phyloP scores from a whole-genome alignment of 1,140 invertebrate genomes.

The Lethrus apterus region DNA sequence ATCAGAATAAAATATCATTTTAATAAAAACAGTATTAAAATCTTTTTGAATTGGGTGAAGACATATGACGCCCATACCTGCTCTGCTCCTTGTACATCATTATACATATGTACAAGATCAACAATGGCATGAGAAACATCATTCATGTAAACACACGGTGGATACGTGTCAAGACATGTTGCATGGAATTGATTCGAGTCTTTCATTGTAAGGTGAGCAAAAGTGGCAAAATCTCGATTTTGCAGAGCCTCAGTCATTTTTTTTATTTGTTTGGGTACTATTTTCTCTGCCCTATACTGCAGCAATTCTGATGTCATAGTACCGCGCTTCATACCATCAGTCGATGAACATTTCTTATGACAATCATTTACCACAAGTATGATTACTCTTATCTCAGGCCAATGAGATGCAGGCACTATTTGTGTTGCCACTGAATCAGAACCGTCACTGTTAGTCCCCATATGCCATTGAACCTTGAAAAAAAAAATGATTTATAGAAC shows the following conservation, averaged over 20 bases:
- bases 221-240: conserved; percentile 72
- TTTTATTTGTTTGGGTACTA: conserved; percentile 65
- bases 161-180: conserved; percentile 88
- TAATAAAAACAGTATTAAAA: no score
- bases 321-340: conserved; percentile 81
- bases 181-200: conserved; percentile 99
- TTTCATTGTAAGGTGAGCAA: conserved; percentile 92
- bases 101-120: conserved; percentile 76
- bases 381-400: conserved; percentile 85
- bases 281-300: conserved; percentile 59
- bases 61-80: conserved; percentile 46
- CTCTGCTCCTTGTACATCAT: conserved; percentile 51
- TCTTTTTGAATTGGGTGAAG: no score
- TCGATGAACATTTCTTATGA: conserved; percentile 83
- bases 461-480: conserved; percentile 65
- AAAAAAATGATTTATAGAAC: background rate
- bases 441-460: conserved; percentile 61
- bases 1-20: no score
- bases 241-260: conserved; percentile 69
- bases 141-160: conserved; percentile 89
- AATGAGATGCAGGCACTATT: conserved; percentile 67
- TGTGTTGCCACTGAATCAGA: conserved; percentile 77
- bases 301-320: conserved; percentile 80
- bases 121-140: conserved; percentile 75
- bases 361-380: conserved; percentile 85